Base-by-base conservation (phyloP, 2,797 vertebrate genomes). In the Ctenosaura bakeri region DNA sequence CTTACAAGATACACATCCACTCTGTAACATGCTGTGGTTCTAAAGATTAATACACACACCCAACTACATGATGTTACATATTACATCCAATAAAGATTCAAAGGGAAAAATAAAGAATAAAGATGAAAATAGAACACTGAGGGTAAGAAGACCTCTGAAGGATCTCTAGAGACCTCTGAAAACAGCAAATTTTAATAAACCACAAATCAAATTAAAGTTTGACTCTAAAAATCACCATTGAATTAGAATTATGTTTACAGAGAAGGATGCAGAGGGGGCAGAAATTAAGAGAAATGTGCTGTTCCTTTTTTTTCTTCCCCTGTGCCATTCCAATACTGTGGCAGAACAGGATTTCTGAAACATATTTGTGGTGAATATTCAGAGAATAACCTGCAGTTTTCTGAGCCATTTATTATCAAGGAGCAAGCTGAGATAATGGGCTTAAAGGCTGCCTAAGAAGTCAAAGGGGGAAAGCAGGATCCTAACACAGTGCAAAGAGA, bases 151-250 rank as follows among this genome's bases (percentile, higher is more conserved):
- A 83, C 20, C 4, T 38, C 56, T 59, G n/a, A 83, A 62, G n/a
- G 56, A 12, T 24, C 32, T 83, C 52, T 50, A 24, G 62, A 84
- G 26, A n/a, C 16, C 6, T 86, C 59, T 76, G 52, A 64, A 50
- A 87, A 87, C 13, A 59, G 1, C 77, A 81, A 85, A 78, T 91
- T 93, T 92, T 94, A 91, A 80, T 90, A 94, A 64, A 88, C 7
- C 1, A 95, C 90, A n/a, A 84, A 16, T 0, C 16, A 91, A 86
- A 89, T 91, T 73, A 93, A 91, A 94, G 94, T 83, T 88, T 87
- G 86, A 74, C 54, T 94, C 78, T 81, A 91, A 87, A 91, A 94
- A 89, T 90, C 85, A 92, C 89, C 20, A 0, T 87, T 85, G 89
- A 93, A 13, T 85, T 77, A 64, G 89, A 93, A 13, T 85, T 77